Conservation (phyloP, 2,113 vertebrate genomes). For the Alouatta palliata region DNA sequence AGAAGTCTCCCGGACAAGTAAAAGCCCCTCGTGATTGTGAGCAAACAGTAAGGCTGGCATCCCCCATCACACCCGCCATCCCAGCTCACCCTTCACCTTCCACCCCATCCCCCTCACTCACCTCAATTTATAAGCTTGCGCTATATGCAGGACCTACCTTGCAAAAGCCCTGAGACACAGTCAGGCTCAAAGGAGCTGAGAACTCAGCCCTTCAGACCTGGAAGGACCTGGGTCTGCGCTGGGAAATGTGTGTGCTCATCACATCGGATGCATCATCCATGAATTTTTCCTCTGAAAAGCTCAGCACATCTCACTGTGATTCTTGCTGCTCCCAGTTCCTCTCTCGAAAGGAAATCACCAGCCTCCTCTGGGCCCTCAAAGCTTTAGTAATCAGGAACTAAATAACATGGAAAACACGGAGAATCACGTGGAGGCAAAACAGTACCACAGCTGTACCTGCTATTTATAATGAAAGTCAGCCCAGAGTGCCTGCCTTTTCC, state of each 20-base stretch:
- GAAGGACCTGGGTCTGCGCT: background rate
- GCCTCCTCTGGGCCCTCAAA: background rate
- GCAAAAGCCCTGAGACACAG: background rate
- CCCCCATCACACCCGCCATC: rapidly evolving
- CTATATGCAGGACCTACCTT: background rate
- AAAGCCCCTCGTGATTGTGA: background rate
- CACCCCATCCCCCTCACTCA: background rate
- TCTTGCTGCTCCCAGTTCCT: background rate
- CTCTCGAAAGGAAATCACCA: background rate
- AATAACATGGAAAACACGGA: background rate
- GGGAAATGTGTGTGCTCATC: background rate
- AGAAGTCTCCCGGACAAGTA: background rate
- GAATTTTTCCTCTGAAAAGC: background rate
- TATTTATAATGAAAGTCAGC: background rate
- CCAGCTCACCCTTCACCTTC: background rate
- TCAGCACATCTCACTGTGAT: background rate
- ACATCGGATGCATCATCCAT: background rate
- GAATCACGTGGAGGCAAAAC: background rate
- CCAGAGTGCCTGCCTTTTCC: background rate
- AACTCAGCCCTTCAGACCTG: background rate
- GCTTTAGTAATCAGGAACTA: background rate
- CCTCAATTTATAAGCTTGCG: background rate
- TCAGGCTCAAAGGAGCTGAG: background rate
- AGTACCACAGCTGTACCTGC: background rate
- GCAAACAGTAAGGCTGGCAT: rapidly evolving